Conservation (phyloP, 2,888 invertebrate species). For the Chrysotoxum bicinctum region DNA sequence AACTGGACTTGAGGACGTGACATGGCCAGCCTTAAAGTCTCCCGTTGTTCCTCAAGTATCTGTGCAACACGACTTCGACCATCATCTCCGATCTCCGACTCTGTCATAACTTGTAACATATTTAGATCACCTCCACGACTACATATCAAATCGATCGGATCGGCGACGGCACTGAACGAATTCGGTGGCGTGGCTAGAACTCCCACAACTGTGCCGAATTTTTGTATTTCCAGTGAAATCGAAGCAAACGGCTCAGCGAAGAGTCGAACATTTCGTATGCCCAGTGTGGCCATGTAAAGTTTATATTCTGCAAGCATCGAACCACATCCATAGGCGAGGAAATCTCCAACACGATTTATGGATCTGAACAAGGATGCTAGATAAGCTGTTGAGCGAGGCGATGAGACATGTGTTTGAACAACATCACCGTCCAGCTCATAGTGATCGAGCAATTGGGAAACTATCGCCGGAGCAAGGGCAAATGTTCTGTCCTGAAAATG, state of each 20-base stretch:
- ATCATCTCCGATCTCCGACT: constrained; percentile 85
- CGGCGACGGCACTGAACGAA: constrained; percentile 90
- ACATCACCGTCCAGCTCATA: constrained; percentile 87
- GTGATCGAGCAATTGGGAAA: constrained; percentile 86
- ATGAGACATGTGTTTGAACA: constrained; percentile 90
- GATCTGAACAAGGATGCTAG: constrained; percentile 86
- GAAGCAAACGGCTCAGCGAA: constrained; percentile 83
- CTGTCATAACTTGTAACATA: constrained; percentile 89
- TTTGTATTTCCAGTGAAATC: constrained; percentile 82
- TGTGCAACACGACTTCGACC: constrained; percentile 85
- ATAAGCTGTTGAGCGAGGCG: constrained; percentile 90
- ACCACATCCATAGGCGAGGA: constrained; percentile 86
- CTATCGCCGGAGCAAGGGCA: constrained; percentile 90
- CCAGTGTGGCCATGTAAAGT: constrained; percentile 86
- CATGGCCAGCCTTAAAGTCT: constrained; percentile 88
- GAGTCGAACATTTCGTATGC: constrained; percentile 84
- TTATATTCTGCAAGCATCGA: constrained; percentile 84
- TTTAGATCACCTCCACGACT: constrained; percentile 89
- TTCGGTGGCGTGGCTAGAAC: constrained; percentile 90
- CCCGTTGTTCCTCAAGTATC: constrained; percentile 89
- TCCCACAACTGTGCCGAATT: constrained; percentile 85
- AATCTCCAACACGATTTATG: constrained; percentile 84
- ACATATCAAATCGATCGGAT: constrained; percentile 91
- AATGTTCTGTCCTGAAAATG: constrained; percentile 88
- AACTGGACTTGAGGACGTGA: constrained; percentile 92